A percentile compares a stretch with the other conserved stretches of the same genome.
Evolutionary conservation across 2,888 invertebrate species (phyloP).

Genomic region (Embidobia sp.): DNA sequence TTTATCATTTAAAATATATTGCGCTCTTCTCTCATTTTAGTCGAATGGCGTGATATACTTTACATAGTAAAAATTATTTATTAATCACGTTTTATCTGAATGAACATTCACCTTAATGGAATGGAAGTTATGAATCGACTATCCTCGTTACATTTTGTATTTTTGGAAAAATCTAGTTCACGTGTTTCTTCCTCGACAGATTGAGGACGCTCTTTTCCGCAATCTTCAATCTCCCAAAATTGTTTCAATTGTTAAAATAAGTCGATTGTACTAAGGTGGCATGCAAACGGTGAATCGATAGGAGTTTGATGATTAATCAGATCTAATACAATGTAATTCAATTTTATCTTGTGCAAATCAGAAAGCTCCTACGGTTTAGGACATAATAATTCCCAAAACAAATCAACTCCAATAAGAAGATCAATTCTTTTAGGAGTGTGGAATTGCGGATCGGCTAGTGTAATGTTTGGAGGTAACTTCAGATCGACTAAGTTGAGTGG

Average conservation of each 20-base stretch:
- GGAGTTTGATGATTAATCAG: background rate
- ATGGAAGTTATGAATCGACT: background rate
- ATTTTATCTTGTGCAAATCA: too few relatives aligned
- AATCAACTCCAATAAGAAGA: slow-evolving; percentile 32
- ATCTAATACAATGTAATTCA: slow-evolving; percentile 16
- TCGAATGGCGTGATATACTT: too few relatives aligned
- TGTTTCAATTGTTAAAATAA: slow-evolving; percentile 1
- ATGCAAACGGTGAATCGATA: background rate
- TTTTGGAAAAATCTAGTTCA: slow-evolving; percentile 9
- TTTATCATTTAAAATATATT: too few relatives aligned
- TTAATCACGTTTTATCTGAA: too few relatives aligned
- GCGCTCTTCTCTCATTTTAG: too few relatives aligned
- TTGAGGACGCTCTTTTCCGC: background rate
- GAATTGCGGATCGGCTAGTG: slow-evolving; percentile 20
- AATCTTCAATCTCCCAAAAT: slow-evolving; percentile 29
- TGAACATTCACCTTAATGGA: too few relatives aligned
- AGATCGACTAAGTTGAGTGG: slow-evolving; percentile 12
- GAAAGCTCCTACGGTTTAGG: too few relatives aligned
- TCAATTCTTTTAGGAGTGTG: slow-evolving; percentile 20
- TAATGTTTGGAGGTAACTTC: background rate
- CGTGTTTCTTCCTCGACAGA: slow-evolving; percentile 9
- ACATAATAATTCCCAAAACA: too few relatives aligned
- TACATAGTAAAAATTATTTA: too few relatives aligned
- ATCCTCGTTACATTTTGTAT: background rate
- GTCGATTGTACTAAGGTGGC: background rate